Evolutionary conservation across 2,888 invertebrate species (phyloP).

Genomic region (Hermodice carunculata): DNA sequence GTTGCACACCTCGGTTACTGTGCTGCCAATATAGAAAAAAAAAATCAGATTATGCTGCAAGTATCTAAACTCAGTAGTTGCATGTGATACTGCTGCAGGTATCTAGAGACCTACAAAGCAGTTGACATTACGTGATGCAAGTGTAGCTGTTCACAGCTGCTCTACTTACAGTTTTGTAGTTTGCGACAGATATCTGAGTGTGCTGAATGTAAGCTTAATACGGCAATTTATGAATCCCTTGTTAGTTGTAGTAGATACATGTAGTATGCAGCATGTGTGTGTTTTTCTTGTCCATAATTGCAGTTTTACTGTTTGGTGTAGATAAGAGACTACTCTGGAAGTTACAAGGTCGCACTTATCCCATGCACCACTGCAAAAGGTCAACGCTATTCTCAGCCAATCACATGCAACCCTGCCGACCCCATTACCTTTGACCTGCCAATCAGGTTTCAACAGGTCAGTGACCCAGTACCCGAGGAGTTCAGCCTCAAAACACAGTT

Average conservation of each 20-base stretch:
- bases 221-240: background rate
- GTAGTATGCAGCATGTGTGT: background rate
- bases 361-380: slow-evolving; percentile 62
- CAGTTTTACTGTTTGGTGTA: slow-evolving; percentile 32
- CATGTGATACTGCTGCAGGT: no score
- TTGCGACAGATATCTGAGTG: background rate
- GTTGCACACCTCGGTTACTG: no score
- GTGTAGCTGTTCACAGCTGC: no score
- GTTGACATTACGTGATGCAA: no score
- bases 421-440: slow-evolving; percentile 65
- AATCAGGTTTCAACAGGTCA: slow-evolving; percentile 68
- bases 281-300: background rate
- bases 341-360: slow-evolving; percentile 61
- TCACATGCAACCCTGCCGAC: slow-evolving; percentile 60
- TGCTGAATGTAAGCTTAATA: background rate
- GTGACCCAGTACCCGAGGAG: slow-evolving; percentile 65
- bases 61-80: no score
- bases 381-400: slow-evolving; percentile 52
- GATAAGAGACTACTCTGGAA: slow-evolving; percentile 68
- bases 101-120: no score
- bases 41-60: no score
- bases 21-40: no score
- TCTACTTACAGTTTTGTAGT: background rate
- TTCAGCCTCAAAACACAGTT: slow-evolving; percentile 67
- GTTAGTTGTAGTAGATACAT: background rate